Base-by-base conservation (phyloP, 2,888 invertebrate species). In the Altica lythri region DNA sequence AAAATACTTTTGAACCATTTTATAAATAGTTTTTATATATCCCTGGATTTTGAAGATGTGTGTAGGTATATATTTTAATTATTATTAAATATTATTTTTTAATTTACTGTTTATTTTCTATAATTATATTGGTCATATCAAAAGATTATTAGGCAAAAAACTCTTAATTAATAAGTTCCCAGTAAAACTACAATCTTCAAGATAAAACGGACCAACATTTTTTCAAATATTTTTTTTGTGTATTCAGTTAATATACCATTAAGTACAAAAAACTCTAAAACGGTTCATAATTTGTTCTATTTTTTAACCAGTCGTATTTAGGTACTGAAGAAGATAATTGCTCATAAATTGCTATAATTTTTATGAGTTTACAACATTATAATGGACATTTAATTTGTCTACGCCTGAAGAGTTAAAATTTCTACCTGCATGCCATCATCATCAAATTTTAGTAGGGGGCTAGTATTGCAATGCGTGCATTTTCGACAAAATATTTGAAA, bases 311-410 rank as follows among this genome's bases (percentile, higher is more conserved):
- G 9, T 29, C 29, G n/a, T 58, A 60, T 60, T 59, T 53, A 52
- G 50, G 48, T 40, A 49, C 14, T 32, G 48, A 40, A 49, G 48
- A 49, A 49, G 34, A 66, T 70, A 70, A 70, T 70, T 68, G 66
- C 62, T 64, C 62, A 60, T 60, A 68, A 68, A 70, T 67, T 69
- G 67, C 68, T 68, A 67, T 70, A 70, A 70, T 70, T 68, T 69
- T 65, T 66, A 67, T 67, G 67, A 68, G 66, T 70, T 70, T 68
- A 69, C 68, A 69, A 68, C 64, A 56, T 65, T 64, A 66, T 70
- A 70, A 70, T 70, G 68, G 68, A 63, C 67, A 69, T 70, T 70
- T 70, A 70, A 70, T 70, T 69, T 59, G 55, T 56, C 46, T 52
- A 47, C 54, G 61, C 61, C 61, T 38, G 46, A 37, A 57, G 61